These are phyloP conservation scores for Crepidodera aurea DNA, from an alignment of 2,888 invertebrate species.

Conservation along the genomic window DNA sequence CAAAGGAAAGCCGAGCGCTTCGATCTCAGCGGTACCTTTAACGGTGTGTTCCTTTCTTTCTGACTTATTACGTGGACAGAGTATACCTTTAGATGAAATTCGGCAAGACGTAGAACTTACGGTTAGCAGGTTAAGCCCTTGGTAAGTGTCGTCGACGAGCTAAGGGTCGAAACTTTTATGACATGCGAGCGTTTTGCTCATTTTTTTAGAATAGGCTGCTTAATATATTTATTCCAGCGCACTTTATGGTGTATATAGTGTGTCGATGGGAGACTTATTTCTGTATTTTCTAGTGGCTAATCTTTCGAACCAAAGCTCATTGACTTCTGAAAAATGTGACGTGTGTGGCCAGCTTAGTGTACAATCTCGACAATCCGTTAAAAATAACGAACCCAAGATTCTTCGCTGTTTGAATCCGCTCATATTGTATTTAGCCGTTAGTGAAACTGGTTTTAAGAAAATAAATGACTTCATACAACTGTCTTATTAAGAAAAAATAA, in stretches of 20 bases:
- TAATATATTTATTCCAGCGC: too few relatives aligned
- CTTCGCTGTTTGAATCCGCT: slow-evolving; percentile 7
- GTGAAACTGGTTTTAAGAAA: background rate
- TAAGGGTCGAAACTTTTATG: too few relatives aligned
- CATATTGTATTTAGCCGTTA: slow-evolving; percentile 12
- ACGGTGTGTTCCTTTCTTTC: too few relatives aligned
- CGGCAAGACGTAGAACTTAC: slow-evolving; percentile 98
- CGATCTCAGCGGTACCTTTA: too few relatives aligned
- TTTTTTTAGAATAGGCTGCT: too few relatives aligned
- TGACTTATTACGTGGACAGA: too few relatives aligned
- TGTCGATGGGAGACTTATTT: too few relatives aligned
- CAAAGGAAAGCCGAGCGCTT: too few relatives aligned
- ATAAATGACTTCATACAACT: background rate
- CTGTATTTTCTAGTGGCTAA: too few relatives aligned
- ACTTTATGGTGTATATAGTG: too few relatives aligned
- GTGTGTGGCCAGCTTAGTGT: slow-evolving; percentile 11
- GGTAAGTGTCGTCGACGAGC: too few relatives aligned
- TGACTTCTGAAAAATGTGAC: background rate
- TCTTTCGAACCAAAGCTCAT: background rate
- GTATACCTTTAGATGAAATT: slow-evolving; percentile 95
- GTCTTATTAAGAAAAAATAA: background rate
- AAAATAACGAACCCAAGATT: slow-evolving; percentile 22
- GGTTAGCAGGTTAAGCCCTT: slow-evolving; percentile 92
- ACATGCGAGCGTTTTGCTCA: too few relatives aligned
- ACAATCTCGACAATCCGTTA: slow-evolving; percentile 12